These are phyloP conservation scores for Polia nebulosa DNA, from an alignment of 2,888 invertebrate genomes.

Conservation along the genomic window DNA sequence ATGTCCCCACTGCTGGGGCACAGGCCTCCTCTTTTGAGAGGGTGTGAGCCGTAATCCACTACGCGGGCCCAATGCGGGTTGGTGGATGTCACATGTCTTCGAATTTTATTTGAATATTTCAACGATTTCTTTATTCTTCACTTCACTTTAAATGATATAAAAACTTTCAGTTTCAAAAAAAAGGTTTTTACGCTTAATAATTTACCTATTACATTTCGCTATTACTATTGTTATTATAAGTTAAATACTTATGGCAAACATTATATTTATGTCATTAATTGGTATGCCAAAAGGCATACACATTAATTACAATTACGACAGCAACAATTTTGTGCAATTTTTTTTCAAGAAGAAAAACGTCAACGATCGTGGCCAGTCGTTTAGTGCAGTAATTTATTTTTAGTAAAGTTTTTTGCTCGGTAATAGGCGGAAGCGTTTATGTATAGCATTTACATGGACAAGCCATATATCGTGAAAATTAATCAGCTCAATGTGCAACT, in stretches of 20 bases:
- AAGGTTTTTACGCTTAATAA: too few species aligned
- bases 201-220: too few species aligned
- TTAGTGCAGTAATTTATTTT: conserved; percentile 30
- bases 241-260: not conserved
- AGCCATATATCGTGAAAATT: conserved; percentile 4
- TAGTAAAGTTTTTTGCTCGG: conserved; percentile 6
- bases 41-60: too few species aligned
- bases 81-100: too few species aligned
- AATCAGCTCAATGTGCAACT: conserved; percentile 29
- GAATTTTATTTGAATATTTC: not conserved
- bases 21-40: too few species aligned
- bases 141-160: not conserved
- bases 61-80: too few species aligned
- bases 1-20: too few species aligned
- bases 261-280: too few species aligned
- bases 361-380: not conserved
- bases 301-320: too few species aligned
- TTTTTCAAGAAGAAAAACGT: not conserved
- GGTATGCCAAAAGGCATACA: too few species aligned
- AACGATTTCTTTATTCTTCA: not conserved
- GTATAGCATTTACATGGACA: conserved; percentile 26
- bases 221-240: too few species aligned
- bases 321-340: not conserved
- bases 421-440: conserved; percentile 47
- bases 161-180: too few species aligned